Conservation (phyloP, 1,140 invertebrate genomes). For the Drosophila orosa region DNA sequence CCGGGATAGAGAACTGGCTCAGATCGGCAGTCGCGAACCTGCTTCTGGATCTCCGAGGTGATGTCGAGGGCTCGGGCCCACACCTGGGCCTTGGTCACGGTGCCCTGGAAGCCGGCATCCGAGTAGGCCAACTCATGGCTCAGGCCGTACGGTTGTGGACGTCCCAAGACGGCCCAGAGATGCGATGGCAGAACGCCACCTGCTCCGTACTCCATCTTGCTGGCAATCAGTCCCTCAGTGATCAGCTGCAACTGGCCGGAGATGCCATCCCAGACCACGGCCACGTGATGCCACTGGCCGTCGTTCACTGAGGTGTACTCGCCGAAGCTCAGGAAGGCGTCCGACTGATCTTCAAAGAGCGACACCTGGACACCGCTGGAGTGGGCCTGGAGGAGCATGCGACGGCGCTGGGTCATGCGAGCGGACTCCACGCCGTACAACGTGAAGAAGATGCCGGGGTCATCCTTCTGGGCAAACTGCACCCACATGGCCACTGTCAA, state of each 20-base stretch:
- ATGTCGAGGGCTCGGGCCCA: conserved; percentile 96
- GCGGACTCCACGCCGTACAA: conserved; percentile 94
- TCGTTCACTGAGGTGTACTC: conserved; percentile 97
- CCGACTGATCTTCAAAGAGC: conserved; percentile 93
- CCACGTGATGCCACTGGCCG: conserved; percentile 98
- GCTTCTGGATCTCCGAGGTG: conserved; percentile 96
- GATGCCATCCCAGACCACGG: conserved; percentile 95
- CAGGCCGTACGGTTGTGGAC: conserved; percentile 89
- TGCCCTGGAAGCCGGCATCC: conserved; percentile 96
- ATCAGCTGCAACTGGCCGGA: conserved; percentile 93
- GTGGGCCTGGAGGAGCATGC: conserved; percentile 94
- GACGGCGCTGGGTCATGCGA: conserved; percentile 91
- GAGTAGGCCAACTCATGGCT: conserved; percentile 89
- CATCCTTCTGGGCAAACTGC: conserved; percentile 95
- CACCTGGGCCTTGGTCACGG: conserved; percentile 96
- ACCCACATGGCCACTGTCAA: conserved; percentile 98
- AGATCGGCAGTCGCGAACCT: conserved; percentile 95
- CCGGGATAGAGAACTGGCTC: conserved; percentile 95
- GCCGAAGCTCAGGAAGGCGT: conserved; percentile 95
- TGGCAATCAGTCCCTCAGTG: conserved; percentile 96
- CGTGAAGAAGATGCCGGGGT: conserved; percentile 96
- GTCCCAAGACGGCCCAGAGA: conserved; percentile 96
- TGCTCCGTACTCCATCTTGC: conserved; percentile 93
- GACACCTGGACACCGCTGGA: conserved; percentile 95
- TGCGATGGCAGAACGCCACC: conserved; percentile 91